Base-by-base conservation (phyloP, 2,113 vertebrate genomes). In the Macrotus californicus region DNA sequence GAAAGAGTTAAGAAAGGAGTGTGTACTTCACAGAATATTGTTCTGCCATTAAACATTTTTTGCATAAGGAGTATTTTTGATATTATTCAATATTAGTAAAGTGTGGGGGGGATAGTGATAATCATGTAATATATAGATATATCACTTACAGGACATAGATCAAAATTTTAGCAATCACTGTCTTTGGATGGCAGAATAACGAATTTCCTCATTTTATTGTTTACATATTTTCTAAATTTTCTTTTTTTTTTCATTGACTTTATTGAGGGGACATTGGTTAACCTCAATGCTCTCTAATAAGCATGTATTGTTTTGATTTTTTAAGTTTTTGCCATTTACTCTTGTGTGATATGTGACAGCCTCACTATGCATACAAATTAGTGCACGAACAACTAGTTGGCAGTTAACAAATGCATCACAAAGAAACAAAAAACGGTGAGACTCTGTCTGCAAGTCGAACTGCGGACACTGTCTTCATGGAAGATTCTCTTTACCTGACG, bases 391-490 rank as follows among this genome's bases (percentile, higher is more conserved):
- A 83, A 89, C 36, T 54, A 84, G 52, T 59, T 73, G 52, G 39
- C 13, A 67, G 72, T 88, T 41, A 87, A 91, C 66, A 81, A 54
- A 36, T n/a, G 72, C 66, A 92, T 67, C 69, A 36, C 29, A 92
- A 88, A 67, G 52, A 82, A 93, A 85, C 34, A 93, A 91, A 94
- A 76, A 50, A 52, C 10, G 12, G 13, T 76, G 76, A 92, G 48
- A 77, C 88, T 91, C 39, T 88, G 39, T 87, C 81, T 88, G 39
- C 70, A 85, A 95, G 36, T 88, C 31, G 59, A 94, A 76, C 24
- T 76, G 5, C 16, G 73, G 3, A 56, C 41, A 59, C 89, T 72
- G 48, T 70, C 36, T 41, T 90, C 39, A 88, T 77, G 34, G 26
- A 48, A 46, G 52, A 66, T 54, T 89, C 46, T 75, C 36, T 64